A percentile compares a stretch with the other conserved stretches of the same genome.
phyloP scores from a whole-genome alignment of 92 coral and sea anemone species.

The Hydrozoanthus gracilis region DNA sequence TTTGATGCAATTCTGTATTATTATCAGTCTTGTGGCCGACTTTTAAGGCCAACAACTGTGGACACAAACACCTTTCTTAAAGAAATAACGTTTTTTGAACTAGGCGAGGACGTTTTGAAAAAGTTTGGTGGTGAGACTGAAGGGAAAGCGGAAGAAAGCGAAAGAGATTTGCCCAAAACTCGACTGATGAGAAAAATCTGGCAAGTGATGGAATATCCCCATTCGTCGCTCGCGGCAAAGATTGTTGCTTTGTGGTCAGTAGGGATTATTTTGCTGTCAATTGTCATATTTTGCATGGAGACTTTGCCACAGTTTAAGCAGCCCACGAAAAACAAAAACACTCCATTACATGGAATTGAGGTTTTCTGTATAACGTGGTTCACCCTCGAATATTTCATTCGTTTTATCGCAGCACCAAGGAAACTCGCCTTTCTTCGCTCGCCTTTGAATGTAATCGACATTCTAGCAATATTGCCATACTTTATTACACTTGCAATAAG shows the following conservation, averaged over 20 bases:
- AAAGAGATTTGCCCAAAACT: conserved; percentile 64
- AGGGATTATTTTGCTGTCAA: conserved; percentile 83
- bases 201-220: conserved; percentile 80
- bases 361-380: conserved; percentile 92
- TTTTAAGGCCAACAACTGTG: conserved; percentile 83
- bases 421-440: conserved; percentile 75
- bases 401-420: conserved; percentile 79
- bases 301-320: conserved; percentile 85
- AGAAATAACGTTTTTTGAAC: conserved; percentile 90
- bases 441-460: conserved; percentile 78
- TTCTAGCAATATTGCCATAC: conserved; percentile 84
- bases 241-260: conserved; percentile 86
- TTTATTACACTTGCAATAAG: conserved; percentile 74
- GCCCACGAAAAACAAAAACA: conserved; percentile 59
- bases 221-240: conserved; percentile 72
- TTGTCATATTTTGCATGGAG: conserved; percentile 86
- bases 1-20: conserved; percentile 94
- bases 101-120: conserved; percentile 73
- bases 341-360: conserved; percentile 76
- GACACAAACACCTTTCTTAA: conserved; percentile 81
- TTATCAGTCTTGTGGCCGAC: conserved; percentile 95
- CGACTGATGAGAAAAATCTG: conserved; percentile 69
- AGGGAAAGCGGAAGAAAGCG: conserved; percentile 40
- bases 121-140: conserved; percentile 65
- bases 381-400: conserved; percentile 74